Base-by-base conservation (phyloP, 1,140 invertebrate species). In the Lethrus apterus region DNA sequence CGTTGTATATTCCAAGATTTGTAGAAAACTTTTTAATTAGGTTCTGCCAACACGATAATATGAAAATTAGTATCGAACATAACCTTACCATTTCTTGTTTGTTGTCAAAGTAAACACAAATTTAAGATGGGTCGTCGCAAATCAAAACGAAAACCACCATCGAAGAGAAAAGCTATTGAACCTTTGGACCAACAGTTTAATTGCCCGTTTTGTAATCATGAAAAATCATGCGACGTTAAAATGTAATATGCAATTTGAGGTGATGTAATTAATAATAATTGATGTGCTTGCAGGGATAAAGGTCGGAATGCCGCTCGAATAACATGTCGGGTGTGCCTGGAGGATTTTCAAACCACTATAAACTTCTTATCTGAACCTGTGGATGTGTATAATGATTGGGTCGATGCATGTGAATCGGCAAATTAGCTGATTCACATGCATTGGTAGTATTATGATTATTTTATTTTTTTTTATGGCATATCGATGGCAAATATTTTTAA, bases 351-450 rank as follows among this genome's bases (percentile, higher is more conserved):
- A 70, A 95, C 93, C 3, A 84, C 81, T 17, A 98, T 98, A 52
- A 98, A 96, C 72, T 87, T 93, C 65, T 74, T 99, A 44, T 97
- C 93, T 8, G 95, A 99, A 70, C 84, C 95, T 32, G 82, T 99
- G 47, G 96, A 99, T 79, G 95, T 99, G 14, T 99, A 99, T 66
- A 97, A 96, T 72, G 95, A 98, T 68, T 99, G 96, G 96, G 96
- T 99, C 43, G 96, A 99, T 77, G 95, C 93, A 1, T 99, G 95
- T 75, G 96, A 97, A 75, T 77, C 67, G 56, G 91, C 88, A 24
- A 96, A 96, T 71, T 86, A 70, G n/a, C n/a, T n/a, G n/a, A 77
- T n/a, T n/a, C n/a, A n/a, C n/a, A n/a, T n/a, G n/a, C n/a, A n/a
- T n/a, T n/a, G n/a, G n/a, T n/a, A n/a, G 15, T 20, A n/a, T 38